Evolutionary conservation across 2,888 invertebrate genomes (phyloP).

Genomic region (Encarsia formosa): DNA sequence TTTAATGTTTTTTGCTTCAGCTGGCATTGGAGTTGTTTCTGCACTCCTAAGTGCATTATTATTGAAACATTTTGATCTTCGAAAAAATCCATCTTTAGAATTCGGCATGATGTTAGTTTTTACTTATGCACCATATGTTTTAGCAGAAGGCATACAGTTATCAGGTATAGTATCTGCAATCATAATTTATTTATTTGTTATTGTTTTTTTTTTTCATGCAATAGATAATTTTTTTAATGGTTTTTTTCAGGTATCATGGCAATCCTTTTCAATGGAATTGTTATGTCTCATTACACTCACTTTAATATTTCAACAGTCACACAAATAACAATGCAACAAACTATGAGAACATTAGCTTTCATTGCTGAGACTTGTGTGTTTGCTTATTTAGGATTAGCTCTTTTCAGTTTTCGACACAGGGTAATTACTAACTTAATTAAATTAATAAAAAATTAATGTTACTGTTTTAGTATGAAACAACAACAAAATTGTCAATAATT

Average conservation of each 20-base stretch:
- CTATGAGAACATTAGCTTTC: conserved; percentile 94
- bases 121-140: conserved; percentile 95
- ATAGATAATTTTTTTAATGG: conserved; percentile 4
- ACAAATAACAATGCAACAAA: conserved; percentile 99
- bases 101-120: conserved; percentile 98
- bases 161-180: conserved; percentile 63
- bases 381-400: conserved; percentile 91
- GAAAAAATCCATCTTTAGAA: conserved; percentile 96
- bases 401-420: conserved; percentile 91
- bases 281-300: conserved; percentile 99
- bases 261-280: conserved; percentile 96
- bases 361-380: conserved; percentile 99
- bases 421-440: conserved; percentile 54
- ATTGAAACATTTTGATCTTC: conserved; percentile 90
- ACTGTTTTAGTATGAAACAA: too few relatives aligned
- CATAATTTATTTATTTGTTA: not conserved
- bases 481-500: too few relatives aligned
- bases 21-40: conserved; percentile 91
- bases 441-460: too few relatives aligned
- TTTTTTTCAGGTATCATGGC: conserved; percentile 97
- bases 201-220: conserved; percentile 1
- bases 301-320: conserved; percentile 96
- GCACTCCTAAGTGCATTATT: conserved; percentile 89
- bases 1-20: conserved; percentile 97
- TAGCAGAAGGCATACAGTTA: conserved; percentile 93